Evolutionary conservation across 2,797 vertebrate genomes (phyloP), one percentile per base, ranked within the genome.

Genomic region (Catostomus latipinnis): DNA sequence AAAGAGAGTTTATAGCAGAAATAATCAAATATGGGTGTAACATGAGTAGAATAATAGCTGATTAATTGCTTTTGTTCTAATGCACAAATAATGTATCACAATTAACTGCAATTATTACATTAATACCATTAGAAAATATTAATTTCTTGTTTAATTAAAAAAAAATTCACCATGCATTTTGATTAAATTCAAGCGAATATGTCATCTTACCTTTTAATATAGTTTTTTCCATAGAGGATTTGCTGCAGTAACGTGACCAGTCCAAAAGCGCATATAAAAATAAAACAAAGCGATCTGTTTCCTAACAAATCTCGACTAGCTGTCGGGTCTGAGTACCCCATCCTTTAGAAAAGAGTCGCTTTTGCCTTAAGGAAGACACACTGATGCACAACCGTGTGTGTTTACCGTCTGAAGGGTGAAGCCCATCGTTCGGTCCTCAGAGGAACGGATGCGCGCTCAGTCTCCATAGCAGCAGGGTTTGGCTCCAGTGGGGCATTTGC

Each of bases 231-330:
- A 1, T 98, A 97, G 46, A 99, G 94, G 86, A 99, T 97, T 92
- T 99, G 97, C 88, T 98, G 97, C 90, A 99, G 92, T 82, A 99
- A 92, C 74, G 97, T 99, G 88, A 99, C 97, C 87, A 99, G 90
- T 57, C 96, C 98, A 86, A 99, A 99, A 83, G 97, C 97, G 93
- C 97, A 99, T 91, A 99, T 96, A 90, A 99, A 99, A 81, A 99
- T 98, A 87, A 99, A 99, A 85, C 98, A 97, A 89, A 99, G 95
- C 86, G 96, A 98, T 90, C 97, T 93, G 90, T 96, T 99, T 82
- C 98, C 97, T 89, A 99, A 92, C 88, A 99, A 86, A 86, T 99
- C 98, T 90, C 96, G 95, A 89, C 93, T 95, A 0, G 97, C 94
- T 88, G 97, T 96, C 52, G 97, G 96, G 91, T 99, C 97, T 68